phyloP scores from a whole-genome alignment of 2,888 invertebrate species.

The Lottia gigantea region DNA sequence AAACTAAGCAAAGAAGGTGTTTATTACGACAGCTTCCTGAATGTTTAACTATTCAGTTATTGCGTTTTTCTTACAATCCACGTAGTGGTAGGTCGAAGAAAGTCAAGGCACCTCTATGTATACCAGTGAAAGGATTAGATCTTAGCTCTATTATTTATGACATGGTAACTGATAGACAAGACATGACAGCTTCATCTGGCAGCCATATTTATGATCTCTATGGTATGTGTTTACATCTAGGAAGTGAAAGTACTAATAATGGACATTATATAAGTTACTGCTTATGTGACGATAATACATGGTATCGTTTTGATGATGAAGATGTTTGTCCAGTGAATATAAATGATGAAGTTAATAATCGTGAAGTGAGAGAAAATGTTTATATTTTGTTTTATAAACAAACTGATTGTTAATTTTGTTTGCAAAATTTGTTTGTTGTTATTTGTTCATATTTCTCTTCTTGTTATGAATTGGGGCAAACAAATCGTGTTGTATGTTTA shows the following conservation, averaged over 20 bases:
- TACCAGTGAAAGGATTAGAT: slow-evolving; percentile 57
- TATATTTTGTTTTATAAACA: slow-evolving; percentile 63
- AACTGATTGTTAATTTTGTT: too few species aligned
- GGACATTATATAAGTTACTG: slow-evolving; percentile 64
- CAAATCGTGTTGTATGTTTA: too few species aligned
- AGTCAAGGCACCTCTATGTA: slow-evolving; percentile 55
- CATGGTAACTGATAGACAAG: slow-evolving; percentile 57
- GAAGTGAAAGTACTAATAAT: slow-evolving; percentile 54
- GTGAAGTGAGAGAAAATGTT: slow-evolving; percentile 61
- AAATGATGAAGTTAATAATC: slow-evolving; percentile 60
- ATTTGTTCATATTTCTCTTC: too few species aligned
- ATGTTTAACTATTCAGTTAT: slow-evolving; percentile 63
- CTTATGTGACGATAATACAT: slow-evolving; percentile 40
- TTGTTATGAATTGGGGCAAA: too few species aligned
- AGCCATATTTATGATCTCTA: slow-evolving; percentile 57
- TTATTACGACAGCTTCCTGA: slow-evolving; percentile 63
- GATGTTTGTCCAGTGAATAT: slow-evolving; percentile 61
- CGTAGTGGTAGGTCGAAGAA: slow-evolving; percentile 49
- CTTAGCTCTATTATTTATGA: slow-evolving; percentile 59
- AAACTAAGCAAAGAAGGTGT: slow-evolving; percentile 56
- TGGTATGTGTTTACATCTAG: slow-evolving; percentile 61
- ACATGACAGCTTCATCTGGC: slow-evolving; percentile 43
- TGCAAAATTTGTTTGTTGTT: too few species aligned
- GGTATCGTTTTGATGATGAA: slow-evolving; percentile 65
- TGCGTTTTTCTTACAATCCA: slow-evolving; percentile 58